Evolutionary conservation across 2,888 invertebrate species (phyloP), one percentile per base, ranked within the genome.

Genomic region (Podotricha telesiphe): DNA sequence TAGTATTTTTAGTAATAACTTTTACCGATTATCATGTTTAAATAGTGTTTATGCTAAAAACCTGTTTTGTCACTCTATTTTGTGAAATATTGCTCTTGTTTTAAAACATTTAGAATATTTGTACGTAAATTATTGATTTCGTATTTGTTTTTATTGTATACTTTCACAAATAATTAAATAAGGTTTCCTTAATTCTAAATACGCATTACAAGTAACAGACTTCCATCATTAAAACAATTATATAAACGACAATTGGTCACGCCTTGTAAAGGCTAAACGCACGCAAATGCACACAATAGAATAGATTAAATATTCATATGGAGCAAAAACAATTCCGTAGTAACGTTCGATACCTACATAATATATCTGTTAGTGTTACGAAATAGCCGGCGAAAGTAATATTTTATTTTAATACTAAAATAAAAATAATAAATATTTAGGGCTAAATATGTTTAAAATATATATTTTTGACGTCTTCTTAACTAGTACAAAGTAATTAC

Each of bases 161-260:
- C 17, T 47, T 58, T 48, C 47, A 48, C 50, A 42, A 22, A 28
- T 13, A 7, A 66, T 40, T 13, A 40, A 45, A 37, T 62, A 17
- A 67, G 42, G 47, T 67, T 67, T 67, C 61, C 55, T 48, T 48
- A 65, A 47, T 37, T 64, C 51, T 34, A 34, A 37, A 61, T 40
- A 65, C 19, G 10, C n/a, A 62, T 40, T 47, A 56, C 48, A 37
- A 42, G 51, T 28, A 59, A 56, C 62, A 67, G 69, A 63, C 69
- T 71, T 71, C 69, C 69, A 65, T 66, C 63, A 47, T 59, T 68
- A 55, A 45, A 66, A 59, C 66, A 63, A 63, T 65, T 65, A 65
- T 67, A 71, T 72, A 67, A 75, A 75, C 72, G 75, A 73, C 73
- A 74, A 77, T 75, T 70, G 73, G 78, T 80, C 78, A 81, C 78